Base-by-base conservation (phyloP, 2,888 invertebrate genomes). In the Mythimna pallens region DNA sequence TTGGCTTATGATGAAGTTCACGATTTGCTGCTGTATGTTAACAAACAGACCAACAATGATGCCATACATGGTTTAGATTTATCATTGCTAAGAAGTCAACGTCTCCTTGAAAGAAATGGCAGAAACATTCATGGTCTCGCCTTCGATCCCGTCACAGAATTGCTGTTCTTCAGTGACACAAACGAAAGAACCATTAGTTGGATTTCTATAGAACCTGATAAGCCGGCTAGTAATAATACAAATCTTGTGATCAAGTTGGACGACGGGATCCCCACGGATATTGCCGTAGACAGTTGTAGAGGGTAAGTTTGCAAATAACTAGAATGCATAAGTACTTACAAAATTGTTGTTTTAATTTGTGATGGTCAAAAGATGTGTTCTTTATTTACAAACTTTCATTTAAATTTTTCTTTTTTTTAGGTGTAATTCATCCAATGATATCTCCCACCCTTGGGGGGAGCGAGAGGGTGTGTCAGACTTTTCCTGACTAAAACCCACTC, bases 131-230 rank as follows among this genome's bases (percentile, higher is more conserved):
- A 97, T 90, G 98, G 98, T 10, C 93, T 99, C 80, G 97, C 98
- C 1, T 98, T 98, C 88, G 99, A 99, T 94, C 97, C 97, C 0
- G 92, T 97, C 0, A 96, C 97, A 61, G 97, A 97, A 40, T 97
- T 97, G 73, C 94, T 99, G 20, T 99, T 98, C 94, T 99, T 99
- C 98, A 98, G 98, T 1, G 98, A 98, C 89, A 96, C 96, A 4
- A 92, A 93, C 22, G 97, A 97, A 76, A 96, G 96, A 61, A 97
- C 97, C 75, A 98, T 99, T 82, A 14, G 0, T 14, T 55, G 25
- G 14, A 12, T 55, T 14, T 6, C 12, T 6, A 9, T 34, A 58
- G 5, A 96, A 91, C 75, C 91, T 2, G 92, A 91, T 4, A 43
- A 43, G 0, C 12, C 0, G 3, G 88, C 91, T 1, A 91, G 91